These are phyloP conservation scores for Mus spretus DNA, from an alignment of 2,797 vertebrate genomes.

Conservation along the genomic window DNA sequence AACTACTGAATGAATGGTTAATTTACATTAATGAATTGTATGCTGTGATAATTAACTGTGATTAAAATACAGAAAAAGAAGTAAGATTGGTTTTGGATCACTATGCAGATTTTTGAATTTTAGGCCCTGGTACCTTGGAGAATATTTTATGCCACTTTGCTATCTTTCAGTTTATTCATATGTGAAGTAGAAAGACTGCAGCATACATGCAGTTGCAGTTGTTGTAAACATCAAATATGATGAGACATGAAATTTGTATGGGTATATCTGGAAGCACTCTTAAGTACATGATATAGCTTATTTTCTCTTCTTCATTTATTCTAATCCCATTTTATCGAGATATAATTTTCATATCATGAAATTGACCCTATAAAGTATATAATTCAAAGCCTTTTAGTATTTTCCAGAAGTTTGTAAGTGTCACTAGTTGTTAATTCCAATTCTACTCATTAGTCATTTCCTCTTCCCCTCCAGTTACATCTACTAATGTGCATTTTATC, in stretches of 20 bases:
- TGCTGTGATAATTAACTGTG: not conserved
- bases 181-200: constrained; percentile 28
- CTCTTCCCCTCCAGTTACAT: not conserved
- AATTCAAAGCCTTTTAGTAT: constrained; percentile 31
- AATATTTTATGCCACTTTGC: constrained; percentile 30
- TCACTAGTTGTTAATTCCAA: not conserved
- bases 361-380: not conserved
- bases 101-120: not conserved
- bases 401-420: not conserved
- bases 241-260: not conserved
- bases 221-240: constrained; percentile 37
- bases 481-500: constrained; percentile 42
- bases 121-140: not conserved
- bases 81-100: not conserved
- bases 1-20: not conserved
- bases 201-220: not conserved
- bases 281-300: constrained; percentile 2
- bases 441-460: not conserved
- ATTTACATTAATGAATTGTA: constrained; percentile 47
- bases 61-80: not conserved
- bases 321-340: not conserved
- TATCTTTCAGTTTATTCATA: constrained; percentile 45
- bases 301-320: not conserved
- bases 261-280: not conserved
- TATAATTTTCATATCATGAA: not conserved